Evolutionary conservation across 2,113 vertebrate genomes (phyloP).

Genomic region (Takifugu flavidus): DNA sequence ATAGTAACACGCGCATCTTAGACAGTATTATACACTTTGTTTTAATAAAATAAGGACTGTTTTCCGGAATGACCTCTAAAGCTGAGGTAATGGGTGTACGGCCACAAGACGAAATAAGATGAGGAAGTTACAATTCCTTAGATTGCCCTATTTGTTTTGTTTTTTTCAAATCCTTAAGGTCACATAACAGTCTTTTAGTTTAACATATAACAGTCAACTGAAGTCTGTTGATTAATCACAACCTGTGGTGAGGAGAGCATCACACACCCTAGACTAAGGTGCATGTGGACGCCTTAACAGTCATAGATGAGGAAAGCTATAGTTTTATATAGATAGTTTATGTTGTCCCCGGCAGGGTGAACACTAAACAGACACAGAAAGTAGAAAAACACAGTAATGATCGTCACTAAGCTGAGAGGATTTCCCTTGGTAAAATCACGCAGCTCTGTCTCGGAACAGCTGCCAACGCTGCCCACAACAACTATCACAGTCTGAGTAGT

Average conservation of each 20-base stretch:
- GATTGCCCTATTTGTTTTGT: constrained; percentile 14
- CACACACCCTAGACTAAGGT: constrained; percentile 40
- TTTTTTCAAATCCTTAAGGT: constrained; percentile 27
- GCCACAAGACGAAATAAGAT: constrained; percentile 33
- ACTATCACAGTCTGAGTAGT: constrained; percentile 59
- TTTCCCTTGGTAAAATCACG: constrained; percentile 34
- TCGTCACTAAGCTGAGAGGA: constrained; percentile 21
- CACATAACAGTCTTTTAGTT: constrained; percentile 69
- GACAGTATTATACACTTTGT: constrained; percentile 13
- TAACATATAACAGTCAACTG: constrained; percentile 64
- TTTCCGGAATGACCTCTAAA: constrained; percentile 7
- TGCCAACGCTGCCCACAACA: constrained; percentile 60
- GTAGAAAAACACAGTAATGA: constrained; percentile 26
- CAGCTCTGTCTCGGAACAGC: constrained; percentile 51
- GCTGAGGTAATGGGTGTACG: constrained; percentile 32
- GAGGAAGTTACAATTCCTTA: constrained; percentile 18
- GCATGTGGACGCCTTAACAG: constrained; percentile 67
- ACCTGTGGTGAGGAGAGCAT: constrained; percentile 40
- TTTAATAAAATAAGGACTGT: constrained; percentile 13
- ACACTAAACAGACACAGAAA: constrained; percentile 23
- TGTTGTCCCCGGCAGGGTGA: constrained; percentile 25
- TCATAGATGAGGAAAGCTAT: constrained; percentile 64
- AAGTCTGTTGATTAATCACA: constrained; percentile 52
- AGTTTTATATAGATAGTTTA: constrained; percentile 44
- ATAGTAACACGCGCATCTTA: constrained; percentile 24